Conservation (phyloP, 1,140 invertebrate genomes). For the Oedothorax gibbosus region DNA sequence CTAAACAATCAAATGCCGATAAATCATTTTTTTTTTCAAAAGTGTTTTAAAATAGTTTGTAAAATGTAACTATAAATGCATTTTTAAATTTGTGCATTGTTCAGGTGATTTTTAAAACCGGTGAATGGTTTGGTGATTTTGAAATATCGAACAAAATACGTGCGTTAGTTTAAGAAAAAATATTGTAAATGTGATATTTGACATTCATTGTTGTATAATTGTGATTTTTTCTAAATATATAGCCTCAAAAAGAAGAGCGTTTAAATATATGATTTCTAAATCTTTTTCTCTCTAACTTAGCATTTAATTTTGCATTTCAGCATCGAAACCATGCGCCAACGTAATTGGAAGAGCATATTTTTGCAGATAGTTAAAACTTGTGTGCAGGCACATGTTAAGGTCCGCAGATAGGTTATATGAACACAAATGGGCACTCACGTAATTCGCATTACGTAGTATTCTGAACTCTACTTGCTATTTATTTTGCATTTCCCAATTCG, state of each 20-base stretch:
- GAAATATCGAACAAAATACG: neutral
- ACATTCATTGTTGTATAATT: neutral
- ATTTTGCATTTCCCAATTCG: neutral
- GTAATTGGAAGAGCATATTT: neutral
- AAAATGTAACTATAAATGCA: no score
- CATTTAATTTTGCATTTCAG: neutral
- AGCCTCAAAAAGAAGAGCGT: neutral
- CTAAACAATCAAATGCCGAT: no score
- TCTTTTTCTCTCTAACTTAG: neutral
- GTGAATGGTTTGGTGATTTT: no score
- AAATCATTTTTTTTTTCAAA: no score
- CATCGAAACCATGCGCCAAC: neutral
- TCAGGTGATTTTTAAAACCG: no score
- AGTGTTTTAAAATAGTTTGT: no score
- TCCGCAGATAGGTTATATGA: conserved; percentile 26
- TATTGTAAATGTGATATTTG: neutral
- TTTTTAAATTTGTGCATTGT: no score
- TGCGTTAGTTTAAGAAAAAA: neutral
- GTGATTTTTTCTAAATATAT: neutral
- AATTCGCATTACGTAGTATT: neutral
- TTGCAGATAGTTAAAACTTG: neutral
- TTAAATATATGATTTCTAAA: neutral
- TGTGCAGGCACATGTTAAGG: conserved; percentile 1
- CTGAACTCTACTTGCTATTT: neutral
- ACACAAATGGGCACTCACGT: conserved; percentile 19